Conservation (phyloP, 2,888 invertebrate genomes). For the Phortica magna region DNA sequence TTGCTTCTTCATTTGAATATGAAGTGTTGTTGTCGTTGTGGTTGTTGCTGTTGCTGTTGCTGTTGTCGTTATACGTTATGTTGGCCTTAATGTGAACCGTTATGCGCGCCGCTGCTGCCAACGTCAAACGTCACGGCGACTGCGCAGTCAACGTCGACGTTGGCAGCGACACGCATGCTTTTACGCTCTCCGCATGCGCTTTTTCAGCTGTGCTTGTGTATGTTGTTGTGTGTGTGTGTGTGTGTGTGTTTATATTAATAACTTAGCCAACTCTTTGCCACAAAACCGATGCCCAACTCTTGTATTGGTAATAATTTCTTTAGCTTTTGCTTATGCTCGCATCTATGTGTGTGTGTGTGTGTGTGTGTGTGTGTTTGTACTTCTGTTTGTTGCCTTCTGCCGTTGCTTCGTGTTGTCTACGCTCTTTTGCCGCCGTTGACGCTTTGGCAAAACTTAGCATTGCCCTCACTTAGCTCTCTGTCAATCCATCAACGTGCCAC, state of each 20-base stretch:
- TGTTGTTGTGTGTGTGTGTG: conserved; percentile 39
- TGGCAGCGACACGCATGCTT: conserved; percentile 56
- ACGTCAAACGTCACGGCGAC: conserved; percentile 46
- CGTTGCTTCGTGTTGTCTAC: conserved; percentile 34
- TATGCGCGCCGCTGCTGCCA: conserved; percentile 67
- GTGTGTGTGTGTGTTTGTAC: neutral
- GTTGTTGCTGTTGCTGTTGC: conserved; percentile 59
- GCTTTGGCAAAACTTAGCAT: conserved; percentile 61
- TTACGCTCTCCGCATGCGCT: conserved; percentile 58
- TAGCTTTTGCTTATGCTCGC: conserved; percentile 34
- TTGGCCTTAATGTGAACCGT: conserved; percentile 78
- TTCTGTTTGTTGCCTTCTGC: conserved; percentile 32
- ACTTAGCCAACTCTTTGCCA: neutral
- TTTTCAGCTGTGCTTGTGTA: conserved; percentile 37
- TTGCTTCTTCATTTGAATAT: conserved; percentile 71
- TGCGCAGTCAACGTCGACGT: neutral
- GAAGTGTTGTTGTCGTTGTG: conserved; percentile 54
- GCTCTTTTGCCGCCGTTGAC: conserved; percentile 31
- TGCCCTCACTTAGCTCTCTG: neutral
- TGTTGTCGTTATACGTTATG: conserved; percentile 51
- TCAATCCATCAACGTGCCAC: conserved; percentile 10
- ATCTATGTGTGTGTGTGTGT: conserved; percentile 3
- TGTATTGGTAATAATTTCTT: conserved; percentile 42
- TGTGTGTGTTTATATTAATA: neutral
- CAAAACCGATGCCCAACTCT: neutral